Evolutionary conservation across 2,888 invertebrate species (phyloP).

Genomic region (Drosophila lutescens): DNA sequence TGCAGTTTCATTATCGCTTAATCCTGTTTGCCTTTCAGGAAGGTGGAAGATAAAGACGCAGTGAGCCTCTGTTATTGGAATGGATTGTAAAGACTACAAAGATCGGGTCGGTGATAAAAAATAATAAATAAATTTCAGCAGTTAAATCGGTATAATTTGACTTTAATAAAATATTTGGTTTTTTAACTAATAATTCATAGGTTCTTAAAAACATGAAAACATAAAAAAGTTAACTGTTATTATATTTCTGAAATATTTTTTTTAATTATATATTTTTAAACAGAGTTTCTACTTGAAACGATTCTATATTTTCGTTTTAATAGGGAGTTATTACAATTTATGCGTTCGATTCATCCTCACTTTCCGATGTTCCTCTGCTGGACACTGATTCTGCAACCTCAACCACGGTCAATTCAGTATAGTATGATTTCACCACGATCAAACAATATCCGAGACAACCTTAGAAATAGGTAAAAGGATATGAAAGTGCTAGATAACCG

Average conservation of each 20-base stretch:
- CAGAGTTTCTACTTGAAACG: too few species aligned
- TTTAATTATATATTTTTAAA: too few species aligned
- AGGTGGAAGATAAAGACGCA: conserved; percentile 1
- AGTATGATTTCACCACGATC: conserved; percentile 43
- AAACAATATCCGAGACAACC: conserved; percentile 29
- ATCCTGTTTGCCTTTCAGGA: conserved; percentile 60
- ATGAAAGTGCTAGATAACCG: too few species aligned
- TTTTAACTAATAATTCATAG: not conserved
- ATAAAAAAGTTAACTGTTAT: too few species aligned
- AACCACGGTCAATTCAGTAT: conserved; percentile 15
- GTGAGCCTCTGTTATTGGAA: not conserved
- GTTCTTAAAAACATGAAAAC: too few species aligned
- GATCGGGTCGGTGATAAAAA: not conserved
- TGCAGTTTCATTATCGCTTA: conserved; percentile 70
- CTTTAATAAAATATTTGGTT: not conserved
- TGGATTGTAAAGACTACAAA: not conserved
- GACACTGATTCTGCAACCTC: not conserved
- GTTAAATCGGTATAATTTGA: not conserved
- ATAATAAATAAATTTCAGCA: not conserved
- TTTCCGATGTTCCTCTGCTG: not conserved
- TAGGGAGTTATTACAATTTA: not conserved
- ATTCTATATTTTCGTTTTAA: not conserved
- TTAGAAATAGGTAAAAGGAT: not conserved
- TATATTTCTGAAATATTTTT: too few species aligned
- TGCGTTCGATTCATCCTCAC: not conserved